Base-by-base conservation (phyloP, 2,888 invertebrate species). In the Altica lythri region DNA sequence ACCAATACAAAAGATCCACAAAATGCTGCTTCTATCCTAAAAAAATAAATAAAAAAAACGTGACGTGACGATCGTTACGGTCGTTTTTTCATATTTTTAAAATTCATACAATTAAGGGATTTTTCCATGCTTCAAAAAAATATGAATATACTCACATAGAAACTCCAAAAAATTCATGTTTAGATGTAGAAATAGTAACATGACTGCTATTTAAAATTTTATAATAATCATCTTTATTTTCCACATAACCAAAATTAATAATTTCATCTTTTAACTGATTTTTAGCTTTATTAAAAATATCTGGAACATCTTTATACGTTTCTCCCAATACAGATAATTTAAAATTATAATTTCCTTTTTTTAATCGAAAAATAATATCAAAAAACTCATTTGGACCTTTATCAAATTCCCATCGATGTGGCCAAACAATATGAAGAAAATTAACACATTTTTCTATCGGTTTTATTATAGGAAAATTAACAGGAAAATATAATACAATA, bases 361-460 rank as follows among this genome's bases (percentile, higher is more conserved):
- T 76, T 17, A 85, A 68, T 52, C 74, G 75, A 53, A 77, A 68
- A 3, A 85, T 64, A 1, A 81, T 79, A 25, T 80, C 72, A 54
- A 88, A 84, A 64, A 89, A 81, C 10, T 80, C 72, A 35, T 84
- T 82, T 0, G 89, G 89, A 68, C 85, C 83, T 75, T 88, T 89
- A 69, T 89, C 89, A 72, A 87, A 86, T 72, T 89, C 89, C 88
- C 89, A 89, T 66, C 89, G 77, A 74, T 89, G 89, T 0, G 88
- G 85, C 89, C 89, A 89, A 4, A 88, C 81, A 50, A 89, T 80
- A 66, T 83, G 83, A 35, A 86, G 63, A 44, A 63, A 47, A 18
- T 45, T n/a, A 35, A 34, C 1, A 56, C 37, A 27, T 40, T 55
- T 54, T 53, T 53, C 10, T 52, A 12, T 14, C 66, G 45, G 32